phyloP scores from a whole-genome alignment of 1,140 invertebrate genomes.

The Saccostrea echinata region DNA sequence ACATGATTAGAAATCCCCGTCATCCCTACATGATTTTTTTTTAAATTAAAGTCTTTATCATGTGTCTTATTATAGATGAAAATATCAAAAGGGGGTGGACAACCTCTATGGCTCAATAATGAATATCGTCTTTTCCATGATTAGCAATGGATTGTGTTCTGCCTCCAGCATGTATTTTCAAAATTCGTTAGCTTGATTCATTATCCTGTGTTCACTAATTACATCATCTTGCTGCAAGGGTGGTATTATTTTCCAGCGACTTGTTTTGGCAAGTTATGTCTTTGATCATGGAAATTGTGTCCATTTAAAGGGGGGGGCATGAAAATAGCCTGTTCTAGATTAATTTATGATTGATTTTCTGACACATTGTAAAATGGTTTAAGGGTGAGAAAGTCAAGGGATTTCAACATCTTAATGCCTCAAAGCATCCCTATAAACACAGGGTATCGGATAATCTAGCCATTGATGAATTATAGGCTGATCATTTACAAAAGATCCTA shows the following conservation, averaged over 20 bases:
- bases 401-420: not conserved
- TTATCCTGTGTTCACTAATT: not conserved
- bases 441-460: not conserved
- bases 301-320: not conserved
- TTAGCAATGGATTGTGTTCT: not conserved
- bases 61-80: not conserved
- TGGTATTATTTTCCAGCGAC: not conserved
- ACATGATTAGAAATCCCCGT: not conserved
- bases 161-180: not conserved
- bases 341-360: conserved; percentile 17
- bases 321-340: not conserved
- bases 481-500: not conserved
- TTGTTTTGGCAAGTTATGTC: not conserved
- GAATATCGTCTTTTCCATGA: not conserved
- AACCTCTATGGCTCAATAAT: not conserved
- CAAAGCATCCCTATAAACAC: not conserved
- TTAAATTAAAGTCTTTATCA: not conserved
- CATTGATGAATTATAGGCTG: not conserved
- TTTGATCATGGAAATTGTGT: conserved; percentile 12
- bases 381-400: not conserved
- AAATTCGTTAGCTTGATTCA: not conserved
- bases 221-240: not conserved
- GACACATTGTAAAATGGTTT: not conserved
- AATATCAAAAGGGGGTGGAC: not conserved
- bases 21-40: not conserved